A percentile compares a stretch with the other conserved stretches of the same genome.
Conservation (phyloP, 1,140 invertebrate species). For the Octopus sinensis region DNA sequence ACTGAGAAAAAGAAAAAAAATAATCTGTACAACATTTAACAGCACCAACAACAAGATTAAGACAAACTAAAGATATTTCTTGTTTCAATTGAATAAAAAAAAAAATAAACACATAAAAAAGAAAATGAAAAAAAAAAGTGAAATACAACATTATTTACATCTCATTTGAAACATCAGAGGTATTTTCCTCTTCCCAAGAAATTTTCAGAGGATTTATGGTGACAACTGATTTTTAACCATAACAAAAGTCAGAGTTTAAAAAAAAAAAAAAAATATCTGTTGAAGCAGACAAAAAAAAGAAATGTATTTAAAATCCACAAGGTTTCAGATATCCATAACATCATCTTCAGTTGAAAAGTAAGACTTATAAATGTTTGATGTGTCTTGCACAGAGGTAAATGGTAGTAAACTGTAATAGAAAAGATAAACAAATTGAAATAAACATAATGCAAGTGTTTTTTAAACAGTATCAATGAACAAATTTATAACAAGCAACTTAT, state of each 20-base stretch:
- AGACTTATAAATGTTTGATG: background rate
- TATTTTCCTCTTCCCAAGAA: background rate
- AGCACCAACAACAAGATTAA: no score
- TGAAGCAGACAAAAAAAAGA: background rate
- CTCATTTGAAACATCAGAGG: background rate
- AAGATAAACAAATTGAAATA: background rate
- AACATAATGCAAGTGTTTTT: background rate
- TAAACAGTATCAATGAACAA: background rate
- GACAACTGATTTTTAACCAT: background rate
- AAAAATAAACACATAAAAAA: background rate
- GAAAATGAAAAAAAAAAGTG: background rate
- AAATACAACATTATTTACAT: background rate
- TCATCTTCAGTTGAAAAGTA: background rate
- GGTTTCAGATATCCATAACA: background rate
- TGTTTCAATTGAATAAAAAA: background rate
- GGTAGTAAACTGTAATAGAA: conserved; percentile 2
- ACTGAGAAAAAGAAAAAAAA: no score
- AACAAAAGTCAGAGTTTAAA: background rate
- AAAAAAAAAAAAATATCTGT: background rate
- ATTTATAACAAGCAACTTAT: background rate
- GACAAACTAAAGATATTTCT: no score
- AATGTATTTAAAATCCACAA: background rate
- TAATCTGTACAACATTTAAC: no score
- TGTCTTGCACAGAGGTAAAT: background rate
- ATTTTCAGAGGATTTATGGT: background rate